These are phyloP conservation scores for Perccottus glenii DNA, from an alignment of 2,113 vertebrate genomes.

Conservation along the genomic window DNA sequence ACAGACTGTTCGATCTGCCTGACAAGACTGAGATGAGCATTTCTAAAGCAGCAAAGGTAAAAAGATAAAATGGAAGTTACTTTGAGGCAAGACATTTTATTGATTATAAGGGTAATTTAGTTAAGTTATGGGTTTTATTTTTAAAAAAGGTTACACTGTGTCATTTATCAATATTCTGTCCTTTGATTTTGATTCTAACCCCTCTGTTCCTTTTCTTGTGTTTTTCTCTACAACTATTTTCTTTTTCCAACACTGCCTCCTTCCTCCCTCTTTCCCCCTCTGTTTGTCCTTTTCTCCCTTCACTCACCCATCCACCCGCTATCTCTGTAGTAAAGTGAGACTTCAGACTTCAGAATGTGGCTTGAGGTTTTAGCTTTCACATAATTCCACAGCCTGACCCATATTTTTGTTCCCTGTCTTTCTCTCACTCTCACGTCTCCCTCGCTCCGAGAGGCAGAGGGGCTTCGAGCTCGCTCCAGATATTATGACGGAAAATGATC, in stretches of 20 bases:
- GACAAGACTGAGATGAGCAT: too few species aligned
- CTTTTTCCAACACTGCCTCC: constrained; percentile 24
- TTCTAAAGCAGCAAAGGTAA: too few species aligned
- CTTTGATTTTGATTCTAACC: background rate
- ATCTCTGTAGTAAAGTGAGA: constrained; percentile 70
- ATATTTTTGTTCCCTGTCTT: constrained; percentile 4
- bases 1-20: too few species aligned
- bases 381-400: constrained; percentile 70
- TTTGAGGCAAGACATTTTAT: too few species aligned
- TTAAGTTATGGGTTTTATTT: too few species aligned
- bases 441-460: constrained; percentile 20
- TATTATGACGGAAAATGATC: constrained; percentile 60
- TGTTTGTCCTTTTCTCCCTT: constrained; percentile 16
- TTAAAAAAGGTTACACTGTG: too few species aligned
- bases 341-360: constrained; percentile 69
- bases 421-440: constrained; percentile 20
- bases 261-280: background rate
- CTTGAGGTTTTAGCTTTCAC: constrained; percentile 82
- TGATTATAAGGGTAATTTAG: too few species aligned
- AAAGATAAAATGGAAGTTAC: too few species aligned
- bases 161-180: too few species aligned
- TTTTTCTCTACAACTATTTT: constrained; percentile 39
- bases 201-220: constrained; percentile 26
- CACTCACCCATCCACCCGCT: constrained; percentile 59
- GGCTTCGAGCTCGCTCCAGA: constrained; percentile 36